Percentiles rank a stretch among this genome's conserved stretches.
Evolutionary conservation across 2,888 invertebrate species (phyloP).

Genomic region (Diaperis boleti): DNA sequence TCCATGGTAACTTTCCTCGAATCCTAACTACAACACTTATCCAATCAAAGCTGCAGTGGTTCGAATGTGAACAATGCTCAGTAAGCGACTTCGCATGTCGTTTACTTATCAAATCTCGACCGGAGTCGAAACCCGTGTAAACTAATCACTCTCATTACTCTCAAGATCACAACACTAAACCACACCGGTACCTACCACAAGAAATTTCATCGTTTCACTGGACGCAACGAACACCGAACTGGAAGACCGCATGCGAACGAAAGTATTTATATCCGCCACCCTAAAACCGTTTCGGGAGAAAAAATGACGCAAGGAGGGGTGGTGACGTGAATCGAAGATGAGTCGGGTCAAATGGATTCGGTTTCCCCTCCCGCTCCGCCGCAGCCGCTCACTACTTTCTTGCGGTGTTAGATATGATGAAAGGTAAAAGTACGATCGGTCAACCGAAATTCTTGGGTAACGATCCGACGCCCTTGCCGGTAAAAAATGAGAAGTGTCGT

Average conservation of each 20-base stretch:
- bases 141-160: too few relatives aligned
- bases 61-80: too few relatives aligned
- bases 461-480: slow-evolving; percentile 31
- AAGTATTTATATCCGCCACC: slow-evolving; percentile 38
- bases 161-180: not conserved
- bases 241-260: not conserved
- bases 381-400: slow-evolving; percentile 26
- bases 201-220: slow-evolving; percentile 51
- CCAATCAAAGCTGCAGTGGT: too few relatives aligned
- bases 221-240: slow-evolving; percentile 19
- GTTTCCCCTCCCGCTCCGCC: slow-evolving; percentile 7
- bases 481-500: slow-evolving; percentile 14
- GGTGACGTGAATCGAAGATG: slow-evolving; percentile 23
- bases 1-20: too few relatives aligned
- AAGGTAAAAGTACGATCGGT: slow-evolving; percentile 38
- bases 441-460: slow-evolving; percentile 36
- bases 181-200: slow-evolving; percentile 54
- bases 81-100: too few relatives aligned
- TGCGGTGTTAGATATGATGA: slow-evolving; percentile 30
- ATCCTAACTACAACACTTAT: too few relatives aligned
- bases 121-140: too few relatives aligned
- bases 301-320: slow-evolving; percentile 28
- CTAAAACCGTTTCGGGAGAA: slow-evolving; percentile 13
- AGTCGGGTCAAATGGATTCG: slow-evolving; percentile 23
- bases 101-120: too few relatives aligned